These are phyloP conservation scores for Crotalus helleri DNA, from an alignment of 2,113 vertebrate genomes.

Conservation along the genomic window DNA sequence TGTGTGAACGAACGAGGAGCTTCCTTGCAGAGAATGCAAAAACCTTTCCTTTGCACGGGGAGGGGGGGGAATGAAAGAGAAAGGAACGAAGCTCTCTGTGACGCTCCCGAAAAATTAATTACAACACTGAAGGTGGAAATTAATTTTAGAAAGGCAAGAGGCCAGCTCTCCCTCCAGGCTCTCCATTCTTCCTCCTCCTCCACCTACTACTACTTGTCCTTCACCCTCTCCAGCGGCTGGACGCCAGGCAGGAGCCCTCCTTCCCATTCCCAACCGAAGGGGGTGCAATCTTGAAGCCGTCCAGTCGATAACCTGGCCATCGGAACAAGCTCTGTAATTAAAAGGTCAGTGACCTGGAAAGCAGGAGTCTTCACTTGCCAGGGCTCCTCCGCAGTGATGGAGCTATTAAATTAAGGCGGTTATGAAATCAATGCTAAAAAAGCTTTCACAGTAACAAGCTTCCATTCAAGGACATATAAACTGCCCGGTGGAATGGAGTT, in stretches of 20 bases:
- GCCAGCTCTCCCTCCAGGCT: conserved; percentile 63
- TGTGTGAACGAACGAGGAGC: conserved; percentile 20
- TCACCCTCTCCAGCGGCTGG: conserved; percentile 64
- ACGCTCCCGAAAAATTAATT: conserved; percentile 76
- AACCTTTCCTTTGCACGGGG: conserved; percentile 49
- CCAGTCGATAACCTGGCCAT: conserved; percentile 83
- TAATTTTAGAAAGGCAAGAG: conserved; percentile 78
- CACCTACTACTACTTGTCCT: conserved; percentile 44
- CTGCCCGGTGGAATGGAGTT: conserved; percentile 71
- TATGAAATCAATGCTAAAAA: conserved; percentile 87
- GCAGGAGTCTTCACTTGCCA: conserved; percentile 72
- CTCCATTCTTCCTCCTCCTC: conserved; percentile 42
- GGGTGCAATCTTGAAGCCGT: conserved; percentile 73
- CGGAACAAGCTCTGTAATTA: conserved; percentile 86
- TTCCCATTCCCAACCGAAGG: conserved; percentile 64
- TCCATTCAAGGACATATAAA: conserved; percentile 80
- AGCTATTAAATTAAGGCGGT: conserved; percentile 85
- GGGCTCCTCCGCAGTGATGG: conserved; percentile 73
- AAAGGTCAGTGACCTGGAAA: conserved; percentile 88
- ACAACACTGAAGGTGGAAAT: conserved; percentile 75
- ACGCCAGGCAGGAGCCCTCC: conserved; percentile 66
- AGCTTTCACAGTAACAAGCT: conserved; percentile 84
- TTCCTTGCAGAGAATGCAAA: conserved; percentile 10
- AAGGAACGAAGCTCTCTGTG: conserved; percentile 58
- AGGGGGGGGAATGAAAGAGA: conserved; percentile 42